Percentiles rank a stretch among this genome's conserved stretches.
phyloP scores from a whole-genome alignment of 2,113 vertebrate species.

The Triplophysa siluroides region DNA sequence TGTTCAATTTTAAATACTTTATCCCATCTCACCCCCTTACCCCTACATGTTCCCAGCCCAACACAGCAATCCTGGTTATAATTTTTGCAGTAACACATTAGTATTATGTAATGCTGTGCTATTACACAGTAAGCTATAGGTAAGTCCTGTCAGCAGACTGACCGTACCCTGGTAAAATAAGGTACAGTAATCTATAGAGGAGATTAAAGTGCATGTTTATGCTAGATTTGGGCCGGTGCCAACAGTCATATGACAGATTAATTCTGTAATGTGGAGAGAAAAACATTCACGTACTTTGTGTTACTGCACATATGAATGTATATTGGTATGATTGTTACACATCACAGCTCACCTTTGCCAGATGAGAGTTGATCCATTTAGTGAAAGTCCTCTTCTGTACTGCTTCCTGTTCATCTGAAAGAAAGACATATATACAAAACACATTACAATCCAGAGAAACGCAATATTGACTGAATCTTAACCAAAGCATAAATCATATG shows the following conservation, averaged over 20 bases:
- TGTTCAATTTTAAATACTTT: too few species aligned
- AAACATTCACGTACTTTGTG: background rate
- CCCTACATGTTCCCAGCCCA: background rate
- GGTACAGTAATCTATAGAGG: constrained; percentile 9
- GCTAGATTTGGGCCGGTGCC: background rate
- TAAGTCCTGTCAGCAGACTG: constrained; percentile 40
- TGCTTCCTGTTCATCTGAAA: constrained; percentile 93
- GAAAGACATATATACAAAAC: constrained; percentile 63
- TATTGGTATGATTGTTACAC: constrained; percentile 39
- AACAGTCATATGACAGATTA: constrained; percentile 31
- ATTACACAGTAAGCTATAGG: constrained; percentile 1
- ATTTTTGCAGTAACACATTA: too few species aligned
- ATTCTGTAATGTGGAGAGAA: constrained; percentile 12
- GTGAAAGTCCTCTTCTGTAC: constrained; percentile 98
- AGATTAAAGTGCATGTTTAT: constrained; percentile 26
- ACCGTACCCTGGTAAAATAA: constrained; percentile 26
- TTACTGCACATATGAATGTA: background rate
- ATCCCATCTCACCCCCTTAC: too few species aligned
- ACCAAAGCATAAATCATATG: background rate
- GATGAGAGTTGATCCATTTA: constrained; percentile 99
- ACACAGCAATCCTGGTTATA: background rate
- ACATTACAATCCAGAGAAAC: background rate
- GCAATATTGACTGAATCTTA: background rate
- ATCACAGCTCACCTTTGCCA: constrained; percentile 87
- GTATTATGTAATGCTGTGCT: background rate